phyloP scores from a whole-genome alignment of 2,797 vertebrate species.

The Crypturellus tataupa region DNA sequence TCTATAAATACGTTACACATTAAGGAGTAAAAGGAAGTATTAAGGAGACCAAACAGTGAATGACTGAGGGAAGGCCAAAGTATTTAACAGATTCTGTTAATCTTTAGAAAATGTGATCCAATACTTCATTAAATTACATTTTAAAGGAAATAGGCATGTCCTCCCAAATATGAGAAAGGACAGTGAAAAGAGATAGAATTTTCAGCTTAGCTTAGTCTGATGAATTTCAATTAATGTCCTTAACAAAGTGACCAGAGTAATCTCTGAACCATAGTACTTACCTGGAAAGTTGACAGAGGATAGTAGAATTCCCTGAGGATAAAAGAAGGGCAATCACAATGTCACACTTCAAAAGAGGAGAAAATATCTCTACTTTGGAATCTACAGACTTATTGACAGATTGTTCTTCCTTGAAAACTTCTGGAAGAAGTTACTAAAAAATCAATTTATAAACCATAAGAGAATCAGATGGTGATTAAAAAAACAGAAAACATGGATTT shows the following conservation, averaged over 20 bases:
- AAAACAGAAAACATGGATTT: not conserved
- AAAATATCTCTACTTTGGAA: not conserved
- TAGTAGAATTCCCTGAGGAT: constrained; percentile 1
- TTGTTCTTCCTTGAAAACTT: not conserved
- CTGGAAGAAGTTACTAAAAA: not conserved
- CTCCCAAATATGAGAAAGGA: not conserved
- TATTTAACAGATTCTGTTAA: not conserved
- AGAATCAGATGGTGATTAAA: not conserved
- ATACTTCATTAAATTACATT: constrained; percentile 21
- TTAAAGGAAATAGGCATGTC: not conserved
- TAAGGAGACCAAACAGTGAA: not conserved
- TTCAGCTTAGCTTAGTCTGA: constrained; percentile 7
- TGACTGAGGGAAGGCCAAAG: not conserved
- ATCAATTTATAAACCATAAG: not conserved
- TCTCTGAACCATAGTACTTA: constrained; percentile 31
- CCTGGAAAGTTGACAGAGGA: not conserved
- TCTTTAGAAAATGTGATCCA: not conserved
- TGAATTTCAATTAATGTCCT: constrained; percentile 24
- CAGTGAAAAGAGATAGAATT: constrained; percentile 20
- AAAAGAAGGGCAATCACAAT: not conserved
- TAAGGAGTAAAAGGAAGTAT: not conserved
- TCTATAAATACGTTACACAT: not conserved
- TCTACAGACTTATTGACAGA: not conserved
- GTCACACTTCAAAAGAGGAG: not conserved
- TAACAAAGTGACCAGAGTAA: not conserved